Conservation (phyloP, 2,888 invertebrate genomes). For the Psylliodes chrysocephalus region DNA sequence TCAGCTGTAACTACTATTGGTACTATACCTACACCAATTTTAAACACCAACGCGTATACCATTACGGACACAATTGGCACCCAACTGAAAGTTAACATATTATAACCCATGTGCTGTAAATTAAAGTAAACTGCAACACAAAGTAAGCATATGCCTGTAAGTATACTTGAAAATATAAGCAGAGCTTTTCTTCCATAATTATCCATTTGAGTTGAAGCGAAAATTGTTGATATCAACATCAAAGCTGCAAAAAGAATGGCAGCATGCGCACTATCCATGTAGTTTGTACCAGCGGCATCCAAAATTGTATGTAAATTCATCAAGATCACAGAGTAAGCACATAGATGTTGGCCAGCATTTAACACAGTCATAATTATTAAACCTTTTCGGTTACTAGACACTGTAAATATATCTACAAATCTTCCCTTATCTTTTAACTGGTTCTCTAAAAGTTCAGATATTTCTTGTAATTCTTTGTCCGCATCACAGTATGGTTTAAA, state of each 20-base stretch:
- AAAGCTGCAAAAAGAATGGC: conserved; percentile 60
- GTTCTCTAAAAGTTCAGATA: conserved; percentile 55
- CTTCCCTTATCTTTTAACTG: conserved; percentile 57
- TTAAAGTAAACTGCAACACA: conserved; percentile 59
- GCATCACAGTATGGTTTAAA: conserved; percentile 52
- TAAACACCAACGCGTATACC: conserved; percentile 59
- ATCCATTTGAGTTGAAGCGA: conserved; percentile 58
- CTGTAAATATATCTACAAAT: conserved; percentile 57
- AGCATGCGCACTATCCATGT: conserved; percentile 54
- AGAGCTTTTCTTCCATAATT: conserved; percentile 60
- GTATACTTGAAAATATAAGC: conserved; percentile 55
- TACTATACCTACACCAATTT: conserved; percentile 61
- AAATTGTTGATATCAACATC: conserved; percentile 58
- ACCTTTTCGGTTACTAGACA: conserved; percentile 60
- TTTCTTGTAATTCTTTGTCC: conserved; percentile 57
- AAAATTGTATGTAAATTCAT: conserved; percentile 63
- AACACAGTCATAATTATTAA: conserved; percentile 60
- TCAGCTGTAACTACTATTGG: conserved; percentile 62
- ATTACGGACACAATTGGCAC: conserved; percentile 61
- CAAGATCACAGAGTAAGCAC: conserved; percentile 61
- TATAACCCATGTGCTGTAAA: conserved; percentile 53
- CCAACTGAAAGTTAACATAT: conserved; percentile 57
- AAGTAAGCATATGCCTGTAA: conserved; percentile 58
- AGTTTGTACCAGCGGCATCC: conserved; percentile 57
- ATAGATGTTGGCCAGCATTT: conserved; percentile 61